Base-by-base conservation (phyloP, 2,888 invertebrate species). In the Caenorhabditis parvicauda region DNA sequence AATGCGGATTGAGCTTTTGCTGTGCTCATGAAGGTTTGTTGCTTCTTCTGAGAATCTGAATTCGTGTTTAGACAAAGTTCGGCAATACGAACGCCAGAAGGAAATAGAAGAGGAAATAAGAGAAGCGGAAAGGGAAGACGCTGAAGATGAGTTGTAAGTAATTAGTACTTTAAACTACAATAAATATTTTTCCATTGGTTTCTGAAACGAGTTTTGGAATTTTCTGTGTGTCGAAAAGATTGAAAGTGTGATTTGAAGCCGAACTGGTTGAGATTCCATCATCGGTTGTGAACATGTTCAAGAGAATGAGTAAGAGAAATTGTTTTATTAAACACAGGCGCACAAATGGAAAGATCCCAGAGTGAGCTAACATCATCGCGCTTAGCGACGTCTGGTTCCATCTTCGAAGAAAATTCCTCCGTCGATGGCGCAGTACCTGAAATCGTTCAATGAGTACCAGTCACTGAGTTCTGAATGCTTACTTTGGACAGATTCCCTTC, bases 1-100 rank as follows among this genome's bases (percentile, higher is more conserved):
- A 71, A 35, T 76, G 76, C 60, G 76, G 72, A 17, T 67, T 76
- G 47, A 66, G 64, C 42, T 76, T 76, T 41, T 76, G 76, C 47
- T 76, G 76, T 59, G 72, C 66, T 17, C 71, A 70, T 56, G 51
- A 67, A 49, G 71, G 76, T 75, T 47, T 62, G 64, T 44, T 35
- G 9, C 32, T 39, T 38, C 37, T 24, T 21, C 6, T 3, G 22
- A 38, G 3, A 37, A 39, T 48, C 24, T 19, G 24, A 5, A 9
- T 2, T 6, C 0, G 25, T 32, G 52, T 63, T 0, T 46, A 64
- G 64, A 47, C 19, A 59, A 56, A 46, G 49, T 64, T 5, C 54
- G 53, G 37, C 55, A 59, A 14, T 64, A 32, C 42, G 55, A 59
- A 32, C 53, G 56, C 7, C 55, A 64, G 22, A 27, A 56, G 35